Conservation (phyloP, 2,113 vertebrate species). For the Leptobrachium ailaonicum region DNA sequence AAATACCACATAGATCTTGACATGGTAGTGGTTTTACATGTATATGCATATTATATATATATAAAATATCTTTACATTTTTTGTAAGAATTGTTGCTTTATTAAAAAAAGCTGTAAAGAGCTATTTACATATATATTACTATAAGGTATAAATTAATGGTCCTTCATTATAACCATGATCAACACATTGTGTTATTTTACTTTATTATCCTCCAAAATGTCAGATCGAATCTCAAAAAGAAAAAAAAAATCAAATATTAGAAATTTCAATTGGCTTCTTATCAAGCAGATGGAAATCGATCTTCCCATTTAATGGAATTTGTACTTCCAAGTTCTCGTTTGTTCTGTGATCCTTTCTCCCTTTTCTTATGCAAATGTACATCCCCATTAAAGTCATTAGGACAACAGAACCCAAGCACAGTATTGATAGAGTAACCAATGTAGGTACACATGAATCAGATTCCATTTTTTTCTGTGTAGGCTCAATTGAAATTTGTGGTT, state of each 20-base stretch:
- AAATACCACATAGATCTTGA: conserved; percentile 4
- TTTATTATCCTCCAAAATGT: conserved; percentile 30
- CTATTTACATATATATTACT: conserved; percentile 74
- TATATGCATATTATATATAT: conserved; percentile 26
- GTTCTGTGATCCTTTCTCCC: conserved; percentile 77
- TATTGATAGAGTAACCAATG: conserved; percentile 82
- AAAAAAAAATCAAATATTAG: conserved; percentile 79
- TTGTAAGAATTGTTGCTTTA: conserved; percentile 62
- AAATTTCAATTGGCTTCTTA: conserved; percentile 86
- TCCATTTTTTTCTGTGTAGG: conserved; percentile 76
- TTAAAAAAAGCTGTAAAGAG: conserved; percentile 74
- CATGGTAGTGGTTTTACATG: conserved; percentile 2
- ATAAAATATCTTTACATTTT: conserved; percentile 72
- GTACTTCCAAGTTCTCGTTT: conserved; percentile 78
- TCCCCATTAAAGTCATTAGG: conserved; percentile 80
- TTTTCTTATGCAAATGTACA: conserved; percentile 85
- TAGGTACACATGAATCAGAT: conserved; percentile 76
- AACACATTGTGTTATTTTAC: conserved; percentile 43
- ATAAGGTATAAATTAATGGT: conserved; percentile 74
- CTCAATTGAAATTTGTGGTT: conserved; percentile 80
- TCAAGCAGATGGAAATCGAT: conserved; percentile 78
- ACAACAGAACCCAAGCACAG: conserved; percentile 84
- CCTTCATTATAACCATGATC: conserved; percentile 58
- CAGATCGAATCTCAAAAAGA: conserved; percentile 43
- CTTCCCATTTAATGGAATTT: conserved; percentile 89